Conservation (phyloP, 35 echinoderm and acorn worm species). For the Patiria miniata region DNA sequence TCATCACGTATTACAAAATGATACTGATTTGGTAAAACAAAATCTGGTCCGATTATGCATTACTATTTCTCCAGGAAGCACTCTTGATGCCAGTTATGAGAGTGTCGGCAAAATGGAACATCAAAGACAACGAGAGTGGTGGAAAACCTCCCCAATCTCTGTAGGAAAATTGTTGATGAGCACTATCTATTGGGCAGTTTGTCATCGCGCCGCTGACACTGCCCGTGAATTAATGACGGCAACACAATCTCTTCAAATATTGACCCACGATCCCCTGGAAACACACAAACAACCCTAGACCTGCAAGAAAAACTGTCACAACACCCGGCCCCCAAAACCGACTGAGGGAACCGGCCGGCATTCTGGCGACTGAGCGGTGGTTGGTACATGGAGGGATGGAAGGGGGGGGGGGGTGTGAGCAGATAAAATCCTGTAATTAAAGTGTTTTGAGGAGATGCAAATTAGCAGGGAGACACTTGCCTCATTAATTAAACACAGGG, state of each 20-base stretch:
- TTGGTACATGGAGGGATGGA: not conserved
- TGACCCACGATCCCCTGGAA: not conserved
- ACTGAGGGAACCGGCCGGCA: not conserved
- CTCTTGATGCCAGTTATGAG: no score
- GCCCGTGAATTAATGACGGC: constrained; percentile 16
- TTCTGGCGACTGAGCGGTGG: not conserved
- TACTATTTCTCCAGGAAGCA: no score
- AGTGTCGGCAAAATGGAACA: no score
- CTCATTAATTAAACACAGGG: constrained; percentile 2
- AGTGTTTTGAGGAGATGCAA: not conserved
- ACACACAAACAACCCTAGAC: constrained; percentile 28
- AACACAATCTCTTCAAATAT: constrained; percentile 15
- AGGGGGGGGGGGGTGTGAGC: not conserved
- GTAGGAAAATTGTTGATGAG: no score
- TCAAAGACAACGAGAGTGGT: no score
- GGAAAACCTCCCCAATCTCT: no score
- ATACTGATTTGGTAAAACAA: no score
- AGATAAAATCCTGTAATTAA: not conserved
- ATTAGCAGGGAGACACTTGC: not conserved
- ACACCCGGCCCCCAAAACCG: not conserved
- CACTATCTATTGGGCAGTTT: no score
- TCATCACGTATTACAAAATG: no score
- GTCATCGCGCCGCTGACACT: not conserved
- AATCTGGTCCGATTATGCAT: no score
- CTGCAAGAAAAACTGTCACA: constrained; percentile 22